Evolutionary conservation across 2,888 invertebrate genomes (phyloP).

Genomic region (Agrotis clavis): DNA sequence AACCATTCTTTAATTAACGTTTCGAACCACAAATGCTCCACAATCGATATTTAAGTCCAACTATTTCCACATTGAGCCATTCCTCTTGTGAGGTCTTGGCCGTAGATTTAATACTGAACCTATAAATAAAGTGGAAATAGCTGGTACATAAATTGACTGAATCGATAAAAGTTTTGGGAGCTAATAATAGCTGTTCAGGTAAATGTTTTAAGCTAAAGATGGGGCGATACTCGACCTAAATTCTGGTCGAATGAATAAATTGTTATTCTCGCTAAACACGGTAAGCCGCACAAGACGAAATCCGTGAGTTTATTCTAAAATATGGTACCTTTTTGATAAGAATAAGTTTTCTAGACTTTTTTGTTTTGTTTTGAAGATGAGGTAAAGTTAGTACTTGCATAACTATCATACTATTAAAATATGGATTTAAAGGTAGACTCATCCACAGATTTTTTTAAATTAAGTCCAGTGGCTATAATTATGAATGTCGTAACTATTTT

Average conservation of each 20-base stretch:
- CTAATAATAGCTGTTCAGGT: slow-evolving; percentile 47
- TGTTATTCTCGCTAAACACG: background rate
- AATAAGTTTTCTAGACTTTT: background rate
- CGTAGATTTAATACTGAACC: slow-evolving; percentile 20
- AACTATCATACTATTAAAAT: too few species aligned
- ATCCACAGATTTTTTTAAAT: background rate
- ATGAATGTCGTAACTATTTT: background rate
- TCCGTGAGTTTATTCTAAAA: background rate
- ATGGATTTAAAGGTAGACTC: background rate
- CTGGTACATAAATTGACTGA: slow-evolving; percentile 32
- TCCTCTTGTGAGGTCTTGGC: slow-evolving; percentile 56
- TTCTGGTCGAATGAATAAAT: slow-evolving; percentile 14
- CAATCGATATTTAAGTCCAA: slow-evolving; percentile 53
- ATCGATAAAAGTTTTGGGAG: slow-evolving; percentile 41
- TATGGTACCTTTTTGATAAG: background rate
- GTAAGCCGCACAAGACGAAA: slow-evolving; percentile 6
- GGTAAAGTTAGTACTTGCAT: too few species aligned
- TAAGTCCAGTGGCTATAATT: too few species aligned
- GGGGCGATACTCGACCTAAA: slow-evolving; percentile 3
- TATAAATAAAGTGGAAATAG: slow-evolving; percentile 34
- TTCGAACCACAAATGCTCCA: slow-evolving; percentile 58
- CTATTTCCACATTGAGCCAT: slow-evolving; percentile 39
- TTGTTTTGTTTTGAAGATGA: background rate
- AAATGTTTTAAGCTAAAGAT: slow-evolving; percentile 22
- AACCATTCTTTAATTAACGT: slow-evolving; percentile 69